Evolutionary conservation across 1,140 invertebrate genomes (phyloP), one percentile per base, ranked within the genome.

Genomic region (Eupristina koningsbergeri): DNA sequence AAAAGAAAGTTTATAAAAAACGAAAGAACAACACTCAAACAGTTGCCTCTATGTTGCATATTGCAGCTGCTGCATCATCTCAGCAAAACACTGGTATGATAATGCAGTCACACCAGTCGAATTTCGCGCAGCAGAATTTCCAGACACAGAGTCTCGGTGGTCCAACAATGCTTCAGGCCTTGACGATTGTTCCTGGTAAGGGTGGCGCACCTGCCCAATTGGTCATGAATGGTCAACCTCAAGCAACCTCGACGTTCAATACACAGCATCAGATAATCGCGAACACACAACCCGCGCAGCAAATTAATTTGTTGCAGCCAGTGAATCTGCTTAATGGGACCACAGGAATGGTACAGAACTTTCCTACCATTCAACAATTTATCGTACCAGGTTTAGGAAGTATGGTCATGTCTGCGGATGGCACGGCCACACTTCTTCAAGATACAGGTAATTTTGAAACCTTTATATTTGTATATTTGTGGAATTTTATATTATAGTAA

Each of bases 351-450:
- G 95, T 96, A 69, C 95, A 96, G 84, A 96, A 96, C 89, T 95
- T 96, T 88, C 95, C 95, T 0, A 94, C 95, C 0, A 96, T 96
- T 79, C 96, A 97, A 87, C 96, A 97, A 87, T 95, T 97, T 87
- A 95, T 97, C 73, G 95, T 97, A 71, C 96, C 96, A 7, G 96
- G 96, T 86, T 90, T 96, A 1, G 96, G 96, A 3, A 93, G 96
- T 85, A 94, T 97, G 94, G 94, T 96, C 71, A 94, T 95, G 95
- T 94, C 96, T 36, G 94, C 95, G 41, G 94, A 96, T 86, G 94
- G 94, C 1, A 95, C 95, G 2, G 94, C 95, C 0, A 93, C 93
- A 0, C 91, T 96, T 31, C 90, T 96, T 7, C 94, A 95, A 88
- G 94, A 95, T 81, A 94, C 95, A 26, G 94, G 84, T 85, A 75